Evolutionary conservation across 2,888 invertebrate genomes (phyloP).

Genomic region (Nycteola revayana): DNA sequence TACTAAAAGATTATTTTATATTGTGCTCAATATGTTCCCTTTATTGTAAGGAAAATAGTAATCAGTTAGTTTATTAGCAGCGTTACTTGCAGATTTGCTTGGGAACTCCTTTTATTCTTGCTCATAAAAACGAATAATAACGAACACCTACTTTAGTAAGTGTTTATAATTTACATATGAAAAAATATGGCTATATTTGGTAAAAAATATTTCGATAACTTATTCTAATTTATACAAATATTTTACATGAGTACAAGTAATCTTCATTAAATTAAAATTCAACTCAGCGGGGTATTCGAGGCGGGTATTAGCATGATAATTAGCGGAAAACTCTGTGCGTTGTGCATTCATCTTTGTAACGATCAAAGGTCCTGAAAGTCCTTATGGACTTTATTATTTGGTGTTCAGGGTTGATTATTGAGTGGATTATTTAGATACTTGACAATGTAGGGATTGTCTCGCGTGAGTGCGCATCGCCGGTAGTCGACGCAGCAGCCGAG

Average conservation of each 20-base stretch:
- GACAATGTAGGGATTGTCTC: constrained; percentile 54
- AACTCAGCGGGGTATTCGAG: constrained; percentile 45
- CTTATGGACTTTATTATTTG: constrained; percentile 9
- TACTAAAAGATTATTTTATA: constrained; percentile 71
- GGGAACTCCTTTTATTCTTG: constrained; percentile 43
- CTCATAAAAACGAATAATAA: constrained; percentile 24
- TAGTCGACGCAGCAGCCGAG: constrained; percentile 25
- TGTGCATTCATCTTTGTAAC: constrained; percentile 46
- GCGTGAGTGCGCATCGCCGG: constrained; percentile 58
- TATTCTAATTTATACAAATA: constrained; percentile 40
- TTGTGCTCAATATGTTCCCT: constrained; percentile 67
- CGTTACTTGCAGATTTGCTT: constrained; percentile 69
- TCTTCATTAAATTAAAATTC: constrained; percentile 52
- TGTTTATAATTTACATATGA: constrained; percentile 30
- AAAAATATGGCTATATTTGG: constrained; percentile 25
- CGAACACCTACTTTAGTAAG: constrained; percentile 33
- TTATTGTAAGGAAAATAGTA: constrained; percentile 70
- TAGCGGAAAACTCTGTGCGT: constrained; percentile 61
- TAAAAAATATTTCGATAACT: constrained; percentile 31
- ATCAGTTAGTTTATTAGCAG: constrained; percentile 74
- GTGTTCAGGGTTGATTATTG: constrained; percentile 23
- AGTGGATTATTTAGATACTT: constrained; percentile 21
- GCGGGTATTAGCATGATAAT: constrained; percentile 63
- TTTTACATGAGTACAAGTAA: constrained; percentile 31
- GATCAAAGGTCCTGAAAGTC: constrained; percentile 16